These are phyloP conservation scores for Pentamera pediparva DNA, from an alignment of 53 echinoderm and acorn worm species.

Conservation along the genomic window DNA sequence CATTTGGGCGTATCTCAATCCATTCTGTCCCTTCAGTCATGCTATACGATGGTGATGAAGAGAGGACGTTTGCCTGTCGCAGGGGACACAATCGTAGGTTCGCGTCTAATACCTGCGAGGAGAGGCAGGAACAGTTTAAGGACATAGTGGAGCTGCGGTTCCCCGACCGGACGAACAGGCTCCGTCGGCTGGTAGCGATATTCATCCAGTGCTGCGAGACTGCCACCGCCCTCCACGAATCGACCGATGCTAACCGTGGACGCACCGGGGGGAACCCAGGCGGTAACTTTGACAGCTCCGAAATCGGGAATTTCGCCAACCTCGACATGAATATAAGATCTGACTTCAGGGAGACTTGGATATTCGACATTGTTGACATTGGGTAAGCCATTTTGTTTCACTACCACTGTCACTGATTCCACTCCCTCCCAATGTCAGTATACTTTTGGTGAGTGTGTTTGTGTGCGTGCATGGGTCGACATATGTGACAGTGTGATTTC, in stretches of 20 bases:
- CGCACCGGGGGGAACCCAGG: too few relatives aligned
- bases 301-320: too few relatives aligned
- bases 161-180: neutral
- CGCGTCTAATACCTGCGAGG: neutral
- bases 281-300: too few relatives aligned
- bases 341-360: constrained; percentile 77
- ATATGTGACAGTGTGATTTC: too few relatives aligned
- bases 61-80: neutral
- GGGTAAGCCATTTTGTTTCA: constrained; percentile 45
- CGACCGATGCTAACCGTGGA: too few relatives aligned
- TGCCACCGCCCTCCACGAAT: too few relatives aligned
- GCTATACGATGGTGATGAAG: too few relatives aligned
- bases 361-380: constrained; percentile 57
- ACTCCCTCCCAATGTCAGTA: neutral
- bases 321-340: too few relatives aligned
- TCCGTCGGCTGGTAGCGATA: neutral
- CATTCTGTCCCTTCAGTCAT: too few relatives aligned
- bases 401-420: neutral
- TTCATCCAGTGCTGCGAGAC: constrained; percentile 6
- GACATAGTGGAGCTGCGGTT: neutral
- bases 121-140: neutral
- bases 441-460: too few relatives aligned
- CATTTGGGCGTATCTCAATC: too few relatives aligned
- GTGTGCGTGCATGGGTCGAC: too few relatives aligned
- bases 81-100: neutral